Base-by-base conservation (phyloP, 2,797 vertebrate genomes). In the Betta splendens region DNA sequence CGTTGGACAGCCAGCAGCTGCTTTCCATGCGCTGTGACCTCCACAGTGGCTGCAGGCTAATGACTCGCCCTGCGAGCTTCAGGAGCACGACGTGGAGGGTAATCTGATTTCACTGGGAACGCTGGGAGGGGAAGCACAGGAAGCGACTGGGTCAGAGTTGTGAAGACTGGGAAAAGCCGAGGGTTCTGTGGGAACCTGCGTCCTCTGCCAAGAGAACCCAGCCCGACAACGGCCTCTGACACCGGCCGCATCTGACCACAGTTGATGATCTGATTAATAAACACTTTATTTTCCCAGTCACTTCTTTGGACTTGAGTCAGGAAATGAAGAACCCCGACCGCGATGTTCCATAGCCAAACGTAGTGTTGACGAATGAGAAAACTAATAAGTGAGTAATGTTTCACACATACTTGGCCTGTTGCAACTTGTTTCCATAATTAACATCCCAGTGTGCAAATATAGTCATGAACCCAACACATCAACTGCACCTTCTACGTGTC, bases 41-140 rank as follows among this genome's bases (percentile, higher is more conserved):
- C 12, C 11, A 12, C 9, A 11, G 4, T 29, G 29, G 11, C 29
- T 6, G 12, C 12, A n/a, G 13, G 32, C 32, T 15, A 15, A 15
- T 15, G 3, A 15, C 5, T 33, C 15, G 12, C 33, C 13, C 32
- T 32, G 32, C 10, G n/a, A 6, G 15, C 32, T 33, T n/a, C 7
- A 15, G 33, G 5, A 33, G 15, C 13, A n/a, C 16, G 15, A n/a
- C 11, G 16, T 5, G 5, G 5, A n/a, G 33, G 9, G 17, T 16
- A 36, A 36, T 17, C 13, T 33, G 13, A 33, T 16, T 7, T 8
- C n/a, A 16, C 33, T 36, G 15, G 48, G 67, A 69, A 55, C 16
- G 66, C 39, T 68, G 76, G 69, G 17, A 53, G 73, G 28, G 58
- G 68, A 64, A 79, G 68, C 52, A 39, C 73, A 68, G 77, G 77